Conservation (phyloP, 1,140 invertebrate genomes). For the Cyclargus thomasi region DNA sequence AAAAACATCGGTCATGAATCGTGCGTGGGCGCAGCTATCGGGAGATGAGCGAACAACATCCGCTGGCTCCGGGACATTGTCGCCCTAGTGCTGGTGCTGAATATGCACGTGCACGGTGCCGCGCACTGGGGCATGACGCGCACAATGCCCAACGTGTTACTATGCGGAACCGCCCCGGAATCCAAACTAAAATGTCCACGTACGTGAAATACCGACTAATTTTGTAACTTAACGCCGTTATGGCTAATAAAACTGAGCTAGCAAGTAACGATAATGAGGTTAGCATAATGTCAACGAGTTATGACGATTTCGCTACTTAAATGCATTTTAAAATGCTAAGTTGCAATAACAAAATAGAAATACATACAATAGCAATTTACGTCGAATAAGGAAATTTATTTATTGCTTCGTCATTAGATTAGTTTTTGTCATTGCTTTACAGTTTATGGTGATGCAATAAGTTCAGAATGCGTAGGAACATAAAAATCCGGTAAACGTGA, state of each 20-base stretch:
- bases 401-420: neutral
- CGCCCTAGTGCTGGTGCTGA: neutral
- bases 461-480: constrained; percentile 13
- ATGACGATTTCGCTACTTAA: neutral
- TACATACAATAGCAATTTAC: neutral
- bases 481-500: neutral
- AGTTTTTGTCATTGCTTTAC: neutral
- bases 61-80: neutral
- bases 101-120: neutral
- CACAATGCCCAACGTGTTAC: neutral
- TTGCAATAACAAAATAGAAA: neutral
- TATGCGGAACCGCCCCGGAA: neutral
- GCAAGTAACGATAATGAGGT: neutral
- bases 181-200: neutral
- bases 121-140: neutral
- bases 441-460: neutral
- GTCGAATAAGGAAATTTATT: neutral
- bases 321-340: neutral
- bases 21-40: neutral
- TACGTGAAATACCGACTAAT: neutral
- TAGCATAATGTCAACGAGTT: neutral
- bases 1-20: neutral
- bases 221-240: neutral
- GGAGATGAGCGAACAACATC: neutral
- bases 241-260: neutral